These are phyloP conservation scores for Nannoperca obscura DNA, from an alignment of 2,797 vertebrate species.

Conservation along the genomic window DNA sequence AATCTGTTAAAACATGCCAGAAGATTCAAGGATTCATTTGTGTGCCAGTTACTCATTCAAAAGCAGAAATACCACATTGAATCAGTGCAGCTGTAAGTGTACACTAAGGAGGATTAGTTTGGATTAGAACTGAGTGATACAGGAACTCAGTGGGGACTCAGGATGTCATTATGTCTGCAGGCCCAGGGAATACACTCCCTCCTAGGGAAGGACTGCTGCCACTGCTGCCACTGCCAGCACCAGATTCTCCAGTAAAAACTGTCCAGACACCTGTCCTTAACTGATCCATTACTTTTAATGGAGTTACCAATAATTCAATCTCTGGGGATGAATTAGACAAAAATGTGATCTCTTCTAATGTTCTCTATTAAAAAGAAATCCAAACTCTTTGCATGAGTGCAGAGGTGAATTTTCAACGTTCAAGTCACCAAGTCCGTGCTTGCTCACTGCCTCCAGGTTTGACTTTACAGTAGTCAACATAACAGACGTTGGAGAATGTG, in stretches of 20 bases:
- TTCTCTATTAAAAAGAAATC: neutral
- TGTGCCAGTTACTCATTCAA: slow-evolving; percentile 29
- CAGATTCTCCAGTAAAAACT: slow-evolving; percentile 29
- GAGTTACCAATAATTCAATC: neutral
- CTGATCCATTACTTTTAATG: slow-evolving; percentile 8
- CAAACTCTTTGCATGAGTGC: neutral
- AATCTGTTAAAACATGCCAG: slow-evolving; percentile 18
- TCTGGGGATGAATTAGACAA: neutral
- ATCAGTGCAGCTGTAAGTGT: slow-evolving; percentile 41
- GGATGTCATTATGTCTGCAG: slow-evolving; percentile 71
- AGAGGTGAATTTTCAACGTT: neutral
- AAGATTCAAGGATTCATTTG: slow-evolving; percentile 9
- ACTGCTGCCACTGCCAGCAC: slow-evolving; percentile 19
- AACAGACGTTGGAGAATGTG: neutral
- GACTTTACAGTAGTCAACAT: neutral
- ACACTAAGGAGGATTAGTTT: slow-evolving; percentile 68
- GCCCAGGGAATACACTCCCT: slow-evolving; percentile 49
- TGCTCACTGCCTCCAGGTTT: neutral
- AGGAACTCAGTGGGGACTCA: slow-evolving; percentile 72
- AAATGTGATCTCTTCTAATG: neutral
- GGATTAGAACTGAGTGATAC: slow-evolving; percentile 69
- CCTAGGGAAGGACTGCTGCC: slow-evolving; percentile 34
- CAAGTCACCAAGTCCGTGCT: neutral
- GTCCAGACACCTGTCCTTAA: neutral
- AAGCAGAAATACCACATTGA: slow-evolving; percentile 28